A percentile compares a stretch with the other conserved stretches of the same genome.
These are phyloP conservation scores for Polyodon spathula DNA, from an alignment of 2,113 vertebrate genomes.

Conservation along the genomic window DNA sequence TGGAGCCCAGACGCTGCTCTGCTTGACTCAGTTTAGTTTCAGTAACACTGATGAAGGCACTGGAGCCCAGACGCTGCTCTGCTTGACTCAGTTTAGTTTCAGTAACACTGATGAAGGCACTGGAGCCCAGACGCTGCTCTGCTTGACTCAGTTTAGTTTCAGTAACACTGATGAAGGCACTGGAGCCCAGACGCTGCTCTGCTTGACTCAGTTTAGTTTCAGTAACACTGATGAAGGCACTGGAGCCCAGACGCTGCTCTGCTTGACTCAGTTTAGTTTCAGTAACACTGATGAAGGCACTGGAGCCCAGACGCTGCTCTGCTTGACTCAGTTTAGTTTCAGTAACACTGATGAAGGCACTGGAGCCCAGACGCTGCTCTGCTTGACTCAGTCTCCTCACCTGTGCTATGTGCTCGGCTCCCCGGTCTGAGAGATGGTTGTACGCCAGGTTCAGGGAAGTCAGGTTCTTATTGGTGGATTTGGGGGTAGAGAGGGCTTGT, in stretches of 20 bases:
- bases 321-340: no score
- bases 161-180: no score
- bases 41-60: no score
- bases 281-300: no score
- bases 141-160: not conserved
- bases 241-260: not conserved
- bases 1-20: not conserved
- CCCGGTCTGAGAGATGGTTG: slow-evolving; percentile 68
- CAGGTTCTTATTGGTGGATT: slow-evolving; percentile 52
- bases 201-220: not conserved
- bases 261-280: not conserved
- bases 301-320: not conserved
- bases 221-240: no score
- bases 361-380: not conserved
- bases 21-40: not conserved
- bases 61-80: not conserved
- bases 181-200: not conserved
- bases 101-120: no score
- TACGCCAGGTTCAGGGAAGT: slow-evolving; percentile 67
- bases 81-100: not conserved
- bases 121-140: not conserved
- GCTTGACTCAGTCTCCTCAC: slow-evolving; percentile 34
- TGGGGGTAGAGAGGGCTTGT: slow-evolving; percentile 50
- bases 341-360: no score
- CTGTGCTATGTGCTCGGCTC: slow-evolving; percentile 61